Evolutionary conservation across 2,888 invertebrate species (phyloP), one percentile per base, ranked within the genome.

Genomic region (Patella depressa): DNA sequence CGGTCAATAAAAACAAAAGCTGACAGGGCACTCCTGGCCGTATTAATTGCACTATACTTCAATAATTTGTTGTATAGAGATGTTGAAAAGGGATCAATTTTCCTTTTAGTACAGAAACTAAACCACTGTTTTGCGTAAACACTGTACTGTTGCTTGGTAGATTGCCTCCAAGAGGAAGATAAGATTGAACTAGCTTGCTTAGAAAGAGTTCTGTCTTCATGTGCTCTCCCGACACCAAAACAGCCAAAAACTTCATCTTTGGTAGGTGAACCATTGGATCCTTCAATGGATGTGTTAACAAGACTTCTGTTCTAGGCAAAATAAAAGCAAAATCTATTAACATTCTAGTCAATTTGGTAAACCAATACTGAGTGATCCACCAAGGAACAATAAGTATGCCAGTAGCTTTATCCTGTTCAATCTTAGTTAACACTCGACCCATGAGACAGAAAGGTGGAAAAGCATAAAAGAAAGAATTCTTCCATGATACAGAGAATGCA

Each of bases 351-450:
- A 57, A 77, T 74, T 55, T 70, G 74, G 77, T 71, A 15, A 24
- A 80, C 80, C 80, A 79, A 53, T 54, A 45, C 53, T 81, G 77
- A n/a, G 78, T 76, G 7, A 75, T 75, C 81, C 79, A 79, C 15
- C 53, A 34, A 19, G 79, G 74, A 12, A 74, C 72, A 45, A 81
- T 72, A 29, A 81, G 34, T 9, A 81, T 45, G 45, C 73, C 70
- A 3, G 24, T 77, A 14, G 53, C 77, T 57, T 69, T 45, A 15
- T 81, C 79, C 53, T 70, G 53, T 45, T 71, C n/a, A 3, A 78
- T 72, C 45, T 81, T 79, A 57, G 79, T 73, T 11, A 81, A 19
- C 1, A 76, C 74, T 71, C 24, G n/a, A 3, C 15, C 69, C 17
- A 79, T 55, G 5, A 78, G 17, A 55, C 71, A 69, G 72, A 76